A percentile compares a stretch with the other conserved stretches of the same genome.
These are phyloP conservation scores for Mustela lutreola DNA, from an alignment of 2,113 vertebrate species.

Conservation along the genomic window DNA sequence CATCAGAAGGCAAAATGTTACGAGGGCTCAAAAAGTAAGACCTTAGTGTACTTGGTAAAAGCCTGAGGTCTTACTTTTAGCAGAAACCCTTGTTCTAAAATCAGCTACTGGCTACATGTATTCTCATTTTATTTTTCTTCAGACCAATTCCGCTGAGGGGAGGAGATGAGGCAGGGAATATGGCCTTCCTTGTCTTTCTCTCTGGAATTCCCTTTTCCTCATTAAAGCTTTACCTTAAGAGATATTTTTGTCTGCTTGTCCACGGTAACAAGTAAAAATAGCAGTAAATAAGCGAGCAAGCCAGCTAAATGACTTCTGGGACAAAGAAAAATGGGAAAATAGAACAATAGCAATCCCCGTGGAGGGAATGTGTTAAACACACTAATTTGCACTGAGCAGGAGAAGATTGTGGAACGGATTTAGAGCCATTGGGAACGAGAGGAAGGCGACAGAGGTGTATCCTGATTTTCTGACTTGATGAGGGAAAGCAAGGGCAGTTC, in stretches of 20 bases:
- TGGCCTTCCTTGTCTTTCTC: constrained; percentile 75
- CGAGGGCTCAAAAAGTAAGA: not conserved
- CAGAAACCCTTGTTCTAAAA: not conserved
- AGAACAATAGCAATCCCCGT: constrained; percentile 65
- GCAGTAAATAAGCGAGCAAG: constrained; percentile 79
- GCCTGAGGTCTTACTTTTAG: not conserved
- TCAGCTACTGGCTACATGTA: not conserved
- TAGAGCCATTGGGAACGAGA: not conserved
- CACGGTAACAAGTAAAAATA: constrained; percentile 79
- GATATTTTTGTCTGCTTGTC: constrained; percentile 78
- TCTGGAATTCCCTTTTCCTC: constrained; percentile 69
- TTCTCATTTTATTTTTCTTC: not conserved
- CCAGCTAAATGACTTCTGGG: constrained; percentile 63
- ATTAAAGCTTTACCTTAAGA: constrained; percentile 69
- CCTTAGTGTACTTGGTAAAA: not conserved
- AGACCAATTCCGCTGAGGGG: not conserved
- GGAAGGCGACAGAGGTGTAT: not conserved
- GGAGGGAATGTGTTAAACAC: constrained; percentile 64
- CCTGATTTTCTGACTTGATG: not conserved
- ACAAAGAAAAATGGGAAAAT: constrained; percentile 63
- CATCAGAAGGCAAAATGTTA: not conserved
- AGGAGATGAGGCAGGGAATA: not conserved
- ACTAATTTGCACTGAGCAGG: constrained; percentile 66
- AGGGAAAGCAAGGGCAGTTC: not conserved
- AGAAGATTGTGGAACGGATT: constrained; percentile 37